Evolutionary conservation across 23 tunicate species (phyloP).

Genomic region (Trididemnum nubilum): DNA sequence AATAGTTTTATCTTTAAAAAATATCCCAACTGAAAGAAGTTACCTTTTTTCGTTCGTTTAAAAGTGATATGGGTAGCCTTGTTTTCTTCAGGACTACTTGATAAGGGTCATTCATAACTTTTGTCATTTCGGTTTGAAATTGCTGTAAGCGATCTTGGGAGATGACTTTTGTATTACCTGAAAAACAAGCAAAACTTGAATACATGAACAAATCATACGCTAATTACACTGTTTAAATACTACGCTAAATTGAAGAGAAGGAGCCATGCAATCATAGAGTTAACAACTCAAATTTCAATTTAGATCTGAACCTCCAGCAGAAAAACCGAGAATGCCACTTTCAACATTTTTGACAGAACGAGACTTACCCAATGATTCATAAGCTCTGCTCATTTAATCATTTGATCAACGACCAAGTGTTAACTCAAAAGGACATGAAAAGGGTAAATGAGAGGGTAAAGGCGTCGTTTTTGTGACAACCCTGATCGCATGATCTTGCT

Average conservation of each 20-base stretch:
- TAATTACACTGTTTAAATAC: neutral
- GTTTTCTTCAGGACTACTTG: conserved; percentile 71
- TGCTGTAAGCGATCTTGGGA: conserved; percentile 76
- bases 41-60: conserved; percentile 80
- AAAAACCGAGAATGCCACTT: too few species aligned
- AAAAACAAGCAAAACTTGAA: neutral
- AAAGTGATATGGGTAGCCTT: conserved; percentile 81
- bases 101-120: conserved; percentile 89
- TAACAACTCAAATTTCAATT: neutral
- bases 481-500: too few species aligned
- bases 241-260: neutral
- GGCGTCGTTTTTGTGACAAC: too few species aligned
- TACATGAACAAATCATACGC: neutral
- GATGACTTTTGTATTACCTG: conserved; percentile 90
- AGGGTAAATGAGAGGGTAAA: too few species aligned
- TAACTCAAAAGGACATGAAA: too few species aligned
- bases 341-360: too few species aligned
- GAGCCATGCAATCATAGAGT: neutral
- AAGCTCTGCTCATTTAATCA: too few species aligned
- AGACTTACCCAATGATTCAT: too few species aligned
- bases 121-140: conserved; percentile 81
- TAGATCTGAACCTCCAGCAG: too few species aligned
- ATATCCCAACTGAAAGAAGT: too few species aligned
- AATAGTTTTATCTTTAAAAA: too few species aligned
- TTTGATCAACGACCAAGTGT: too few species aligned